phyloP scores from a whole-genome alignment of 2,888 invertebrate genomes.

The Lottia gigantea region DNA sequence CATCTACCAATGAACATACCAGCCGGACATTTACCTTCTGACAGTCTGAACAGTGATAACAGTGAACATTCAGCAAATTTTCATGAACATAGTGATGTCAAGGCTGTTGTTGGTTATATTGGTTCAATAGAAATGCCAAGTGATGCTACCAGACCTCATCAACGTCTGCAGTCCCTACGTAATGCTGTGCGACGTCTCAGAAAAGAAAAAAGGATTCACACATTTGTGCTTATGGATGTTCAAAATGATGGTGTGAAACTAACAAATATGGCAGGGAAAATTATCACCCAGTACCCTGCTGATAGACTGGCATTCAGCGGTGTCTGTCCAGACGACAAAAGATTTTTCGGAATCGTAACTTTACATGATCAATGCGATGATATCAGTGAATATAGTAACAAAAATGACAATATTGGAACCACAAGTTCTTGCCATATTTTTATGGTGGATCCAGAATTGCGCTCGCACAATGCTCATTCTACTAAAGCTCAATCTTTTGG shows the following conservation, averaged over 20 bases:
- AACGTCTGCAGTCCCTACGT: constrained; percentile 78
- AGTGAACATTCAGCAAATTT: constrained; percentile 16
- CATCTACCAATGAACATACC: background rate
- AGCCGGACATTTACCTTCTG: background rate
- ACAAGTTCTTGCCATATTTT: constrained; percentile 89
- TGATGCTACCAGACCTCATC: constrained; percentile 63
- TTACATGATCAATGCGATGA: constrained; percentile 62
- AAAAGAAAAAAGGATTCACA: constrained; percentile 84
- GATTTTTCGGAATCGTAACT: constrained; percentile 93
- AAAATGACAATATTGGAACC: constrained; percentile 53
- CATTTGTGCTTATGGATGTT: constrained; percentile 86
- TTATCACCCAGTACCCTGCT: constrained; percentile 87
- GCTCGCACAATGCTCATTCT: constrained; percentile 83
- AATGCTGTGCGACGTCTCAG: constrained; percentile 89
- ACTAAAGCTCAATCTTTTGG: constrained; percentile 86
- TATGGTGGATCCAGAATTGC: constrained; percentile 87
- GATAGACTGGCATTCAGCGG: constrained; percentile 89
- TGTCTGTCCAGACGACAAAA: constrained; percentile 87
- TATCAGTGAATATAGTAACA: constrained; percentile 43
- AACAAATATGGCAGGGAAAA: constrained; percentile 81
- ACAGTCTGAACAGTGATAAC: constrained; percentile 12
- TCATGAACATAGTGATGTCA: constrained; percentile 30
- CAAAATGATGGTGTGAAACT: constrained; percentile 80
- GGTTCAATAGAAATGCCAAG: constrained; percentile 95
- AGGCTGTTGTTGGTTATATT: constrained; percentile 81